phyloP scores from a whole-genome alignment of 2,888 invertebrate species.

The Poecilus cupreus region DNA sequence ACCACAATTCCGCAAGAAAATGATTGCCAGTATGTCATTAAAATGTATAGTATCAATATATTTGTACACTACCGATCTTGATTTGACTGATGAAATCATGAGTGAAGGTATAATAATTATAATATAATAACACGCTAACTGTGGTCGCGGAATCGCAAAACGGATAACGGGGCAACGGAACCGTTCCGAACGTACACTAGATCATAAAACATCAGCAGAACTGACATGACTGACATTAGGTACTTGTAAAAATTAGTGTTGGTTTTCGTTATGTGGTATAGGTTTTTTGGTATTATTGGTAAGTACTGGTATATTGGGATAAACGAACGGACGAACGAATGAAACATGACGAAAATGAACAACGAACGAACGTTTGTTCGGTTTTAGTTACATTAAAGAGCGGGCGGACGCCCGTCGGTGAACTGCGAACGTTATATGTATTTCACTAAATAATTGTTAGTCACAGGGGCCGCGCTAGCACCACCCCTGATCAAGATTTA shows the following conservation, averaged over 20 bases:
- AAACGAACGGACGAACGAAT: slow-evolving; percentile 36
- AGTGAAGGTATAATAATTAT: slow-evolving; percentile 20
- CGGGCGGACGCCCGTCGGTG: slow-evolving; percentile 55
- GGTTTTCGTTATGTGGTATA: slow-evolving; percentile 34
- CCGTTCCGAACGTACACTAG: slow-evolving; percentile 35
- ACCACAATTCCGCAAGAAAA: slow-evolving; percentile 59
- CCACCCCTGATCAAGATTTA: slow-evolving; percentile 57
- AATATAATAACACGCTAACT: slow-evolving; percentile 45
- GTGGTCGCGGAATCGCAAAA: slow-evolving; percentile 24
- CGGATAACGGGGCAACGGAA: slow-evolving; percentile 24
- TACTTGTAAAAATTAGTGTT: slow-evolving; percentile 40
- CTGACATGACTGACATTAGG: slow-evolving; percentile 44
- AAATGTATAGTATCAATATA: slow-evolving; percentile 51
- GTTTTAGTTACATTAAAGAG: slow-evolving; percentile 51
- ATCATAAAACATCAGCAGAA: slow-evolving; percentile 32
- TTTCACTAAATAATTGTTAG: slow-evolving; percentile 60
- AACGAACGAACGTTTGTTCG: slow-evolving; percentile 34
- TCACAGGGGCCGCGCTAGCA: slow-evolving; percentile 56
- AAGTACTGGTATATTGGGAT: slow-evolving; percentile 20
- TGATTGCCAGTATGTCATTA: slow-evolving; percentile 58
- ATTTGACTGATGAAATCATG: slow-evolving; percentile 27
- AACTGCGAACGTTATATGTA: slow-evolving; percentile 59
- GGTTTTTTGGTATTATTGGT: slow-evolving; percentile 25
- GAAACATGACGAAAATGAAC: slow-evolving; percentile 39
- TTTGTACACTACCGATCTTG: slow-evolving; percentile 57